Evolutionary conservation across 2,888 invertebrate genomes (phyloP), one percentile per base, ranked within the genome.

Genomic region (Chymomyza procnemis): DNA sequence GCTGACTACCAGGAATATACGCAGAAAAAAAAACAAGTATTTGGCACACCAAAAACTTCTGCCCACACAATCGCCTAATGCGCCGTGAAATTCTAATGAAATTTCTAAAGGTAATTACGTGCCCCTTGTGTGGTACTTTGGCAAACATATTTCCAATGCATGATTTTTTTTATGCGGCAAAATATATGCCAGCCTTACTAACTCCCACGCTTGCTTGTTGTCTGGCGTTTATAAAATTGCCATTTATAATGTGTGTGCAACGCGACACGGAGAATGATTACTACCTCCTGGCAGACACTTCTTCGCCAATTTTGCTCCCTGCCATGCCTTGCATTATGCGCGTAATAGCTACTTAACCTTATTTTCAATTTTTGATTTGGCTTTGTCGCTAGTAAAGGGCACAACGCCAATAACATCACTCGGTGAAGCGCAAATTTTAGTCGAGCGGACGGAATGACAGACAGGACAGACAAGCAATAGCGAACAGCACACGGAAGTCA

Each of bases 281-380:
- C 16, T 3, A 60, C 16, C 30, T 60, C 21, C 61, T 50, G 26
- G 19, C 46, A 34, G 34, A 14, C 14, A 6, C 61, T n/a, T 58
- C 19, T 41, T 18, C 26, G 19, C 34, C 52, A 18, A 22, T 61
- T 30, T 60, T 41, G 34, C 12, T 12, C 52, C 52, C 46, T 62
- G 60, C 9, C 57, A 47, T 41, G 59, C 18, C 46, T 34, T 48
- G 69, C 78, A 73, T 76, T 85, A 75, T 82, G 74, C 67, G 78
- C 62, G 70, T 83, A 83, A 83, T 87, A 83, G 87, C 83, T 85
- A 87, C 87, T 83, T 83, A 83, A 79, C 87, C 87, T 87, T 87
- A 87, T 83, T 83, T 87, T 83, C 85, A 87, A 83, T 83, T 87
- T 82, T 83, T 83, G 87, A 83, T 83, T 83, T 74, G 79, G 66